Percentiles rank a stretch among this genome's conserved stretches.
Conservation (phyloP, 2,888 invertebrate genomes). For the Zygothrica quintamaculata region DNA sequence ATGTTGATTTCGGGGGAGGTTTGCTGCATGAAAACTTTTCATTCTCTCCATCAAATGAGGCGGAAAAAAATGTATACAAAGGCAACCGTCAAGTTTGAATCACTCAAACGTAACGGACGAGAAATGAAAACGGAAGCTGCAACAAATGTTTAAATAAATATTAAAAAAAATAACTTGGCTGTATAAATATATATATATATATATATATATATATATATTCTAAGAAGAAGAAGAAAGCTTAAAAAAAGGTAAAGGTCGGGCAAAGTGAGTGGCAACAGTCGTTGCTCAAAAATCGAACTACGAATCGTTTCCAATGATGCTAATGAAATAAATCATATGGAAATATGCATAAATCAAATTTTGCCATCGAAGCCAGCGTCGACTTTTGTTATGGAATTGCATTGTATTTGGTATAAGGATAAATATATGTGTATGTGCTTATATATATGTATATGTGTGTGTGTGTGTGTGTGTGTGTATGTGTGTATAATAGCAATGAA, state of each 20-base stretch:
- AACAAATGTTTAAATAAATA: conserved; percentile 80
- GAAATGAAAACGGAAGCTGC: conserved; percentile 78
- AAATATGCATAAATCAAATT: conserved; percentile 79
- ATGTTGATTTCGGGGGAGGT: conserved; percentile 9
- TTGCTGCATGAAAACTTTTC: conserved; percentile 70
- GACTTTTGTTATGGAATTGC: conserved; percentile 33
- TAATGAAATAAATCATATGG: conserved; percentile 80
- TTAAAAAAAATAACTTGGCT: conserved; percentile 66
- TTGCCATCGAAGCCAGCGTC: conserved; percentile 44
- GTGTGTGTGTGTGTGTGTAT: conserved; percentile 4
- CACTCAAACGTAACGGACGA: conserved; percentile 78
- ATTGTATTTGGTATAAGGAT: conserved; percentile 4
- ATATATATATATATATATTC: neutral
- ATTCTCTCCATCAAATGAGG: conserved; percentile 77
- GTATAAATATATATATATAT: conserved; percentile 10
- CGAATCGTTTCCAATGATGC: conserved; percentile 59
- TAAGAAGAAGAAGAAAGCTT: conserved; percentile 17
- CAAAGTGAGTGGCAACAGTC: conserved; percentile 10
- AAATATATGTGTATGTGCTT: conserved; percentile 12
- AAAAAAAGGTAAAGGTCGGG: conserved; percentile 37
- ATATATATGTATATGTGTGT: neutral
- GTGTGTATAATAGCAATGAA: conserved; percentile 57
- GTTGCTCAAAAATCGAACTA: conserved; percentile 25
- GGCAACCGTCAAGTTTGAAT: conserved; percentile 80
- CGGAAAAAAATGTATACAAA: conserved; percentile 79